Conservation (phyloP, 2,113 vertebrate genomes). For the Labrus mixtus region DNA sequence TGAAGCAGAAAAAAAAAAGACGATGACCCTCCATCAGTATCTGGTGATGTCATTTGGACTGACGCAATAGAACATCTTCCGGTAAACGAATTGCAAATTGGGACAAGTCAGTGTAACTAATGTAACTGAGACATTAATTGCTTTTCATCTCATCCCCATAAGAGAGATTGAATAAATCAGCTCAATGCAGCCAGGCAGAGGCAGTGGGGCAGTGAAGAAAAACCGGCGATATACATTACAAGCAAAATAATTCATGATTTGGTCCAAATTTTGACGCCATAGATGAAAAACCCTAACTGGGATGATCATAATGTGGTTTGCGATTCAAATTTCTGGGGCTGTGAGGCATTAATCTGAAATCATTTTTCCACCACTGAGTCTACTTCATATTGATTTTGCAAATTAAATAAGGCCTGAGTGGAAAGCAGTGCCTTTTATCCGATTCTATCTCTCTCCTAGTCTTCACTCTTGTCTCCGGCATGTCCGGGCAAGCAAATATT, state of each 20-base stretch:
- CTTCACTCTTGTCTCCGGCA: conserved; percentile 11
- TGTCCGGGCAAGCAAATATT: not conserved
- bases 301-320: conserved; percentile 16
- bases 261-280: conserved; percentile 5
- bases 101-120: conserved; percentile 16
- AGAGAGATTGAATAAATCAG: conserved; percentile 35
- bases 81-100: conserved; percentile 8
- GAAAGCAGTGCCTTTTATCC: conserved; percentile 50
- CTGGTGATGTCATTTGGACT: conserved; percentile 4
- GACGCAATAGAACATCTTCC: conserved; percentile 1
- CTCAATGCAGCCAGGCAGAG: not conserved
- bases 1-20: conserved; percentile 30
- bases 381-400: conserved; percentile 63
- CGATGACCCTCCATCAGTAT: not conserved
- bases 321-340: conserved; percentile 13
- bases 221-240: too few species aligned
- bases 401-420: conserved; percentile 67
- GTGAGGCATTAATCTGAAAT: conserved; percentile 25
- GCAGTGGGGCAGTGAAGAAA: conserved; percentile 3
- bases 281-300: not conserved
- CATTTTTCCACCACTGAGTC: conserved; percentile 37
- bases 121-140: conserved; percentile 21
- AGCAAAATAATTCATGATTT: not conserved
- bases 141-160: conserved; percentile 29
- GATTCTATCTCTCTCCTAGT: conserved; percentile 14